Base-by-base conservation (phyloP, 1,140 invertebrate genomes). In the Drosophila leontia region DNA sequence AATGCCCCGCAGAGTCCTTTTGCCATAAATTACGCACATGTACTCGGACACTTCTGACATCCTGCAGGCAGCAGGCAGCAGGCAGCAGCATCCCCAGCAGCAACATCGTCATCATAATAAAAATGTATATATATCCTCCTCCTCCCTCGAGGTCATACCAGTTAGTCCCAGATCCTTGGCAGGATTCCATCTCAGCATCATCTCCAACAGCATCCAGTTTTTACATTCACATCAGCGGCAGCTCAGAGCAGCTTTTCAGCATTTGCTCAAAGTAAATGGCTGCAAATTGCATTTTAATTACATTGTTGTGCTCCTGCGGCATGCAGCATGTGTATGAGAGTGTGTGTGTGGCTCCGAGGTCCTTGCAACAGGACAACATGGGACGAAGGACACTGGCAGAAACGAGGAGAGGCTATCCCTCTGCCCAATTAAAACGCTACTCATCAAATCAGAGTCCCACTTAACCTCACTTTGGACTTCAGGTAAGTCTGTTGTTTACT, bases 281-380 rank as follows among this genome's bases (percentile, higher is more conserved):
- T 67, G 84, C 84, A 87, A 87, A 87, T 87, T 87, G 84, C 84
- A 84, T 84, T 87, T 87, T 84, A 88, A 87, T 88, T 81, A 87
- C 84, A 87, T 88, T 88, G 84, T 87, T 83, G 61, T 83, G 47
- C 68, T 69, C 50, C 23, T 34, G 50, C 50, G 50, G 50, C 41
- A n/a, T 76, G 71, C 59, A 65, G 62, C 74, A 85, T 69, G 64
- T 37, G 26, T 19, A n/a, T n/a, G n/a, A n/a, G 19, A 12, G 74
- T 41, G 62, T 34, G 57, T 50, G 29, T 56, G 58, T n/a, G 19
- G 1, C 35, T 11, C 13, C 9, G 4, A 2, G 48, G 26, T 51
- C 34, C 32, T 45, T n/a, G 26, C 55, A 34, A 19, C 56, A 72
- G 55, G 55, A 59, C 65, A 58, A n/a, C 50, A 48, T 32, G 35